Conservation (phyloP, 1,140 invertebrate genomes). For the Pinna nobilis region DNA sequence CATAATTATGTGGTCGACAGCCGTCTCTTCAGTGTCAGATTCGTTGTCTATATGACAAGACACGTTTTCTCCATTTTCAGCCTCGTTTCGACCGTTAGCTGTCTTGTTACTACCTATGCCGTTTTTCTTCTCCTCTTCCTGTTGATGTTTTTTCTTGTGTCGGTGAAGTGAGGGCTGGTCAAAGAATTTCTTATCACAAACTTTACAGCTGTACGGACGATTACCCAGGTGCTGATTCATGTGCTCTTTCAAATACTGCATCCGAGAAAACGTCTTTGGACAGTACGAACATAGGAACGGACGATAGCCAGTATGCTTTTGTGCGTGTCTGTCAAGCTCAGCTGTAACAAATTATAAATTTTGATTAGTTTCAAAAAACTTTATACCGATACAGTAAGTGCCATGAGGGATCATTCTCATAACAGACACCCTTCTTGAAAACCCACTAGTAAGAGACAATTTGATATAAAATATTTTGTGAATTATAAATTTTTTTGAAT, state of each 20-base stretch:
- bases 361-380: too few relatives aligned
- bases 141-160: constrained; percentile 58
- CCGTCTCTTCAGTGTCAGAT: background rate
- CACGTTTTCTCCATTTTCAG: background rate
- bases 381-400: too few relatives aligned
- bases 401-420: too few relatives aligned
- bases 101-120: background rate
- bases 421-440: too few relatives aligned
- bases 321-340: constrained; percentile 85
- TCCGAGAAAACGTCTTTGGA: constrained; percentile 83
- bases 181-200: constrained; percentile 69
- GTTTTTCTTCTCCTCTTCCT: background rate
- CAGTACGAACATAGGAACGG: constrained; percentile 77
- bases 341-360: constrained; percentile 79
- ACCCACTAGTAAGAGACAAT: too few relatives aligned
- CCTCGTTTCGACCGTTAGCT: background rate
- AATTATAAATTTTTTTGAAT: too few relatives aligned
- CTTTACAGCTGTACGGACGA: constrained; percentile 71
- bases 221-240: constrained; percentile 72
- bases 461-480: too few relatives aligned
- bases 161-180: constrained; percentile 72
- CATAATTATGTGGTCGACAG: background rate
- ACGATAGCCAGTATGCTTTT: constrained; percentile 67
- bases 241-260: constrained; percentile 80
- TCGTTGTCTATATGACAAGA: background rate